Evolutionary conservation across 2,888 invertebrate species (phyloP).

Genomic region (Nebria brevicollis): DNA sequence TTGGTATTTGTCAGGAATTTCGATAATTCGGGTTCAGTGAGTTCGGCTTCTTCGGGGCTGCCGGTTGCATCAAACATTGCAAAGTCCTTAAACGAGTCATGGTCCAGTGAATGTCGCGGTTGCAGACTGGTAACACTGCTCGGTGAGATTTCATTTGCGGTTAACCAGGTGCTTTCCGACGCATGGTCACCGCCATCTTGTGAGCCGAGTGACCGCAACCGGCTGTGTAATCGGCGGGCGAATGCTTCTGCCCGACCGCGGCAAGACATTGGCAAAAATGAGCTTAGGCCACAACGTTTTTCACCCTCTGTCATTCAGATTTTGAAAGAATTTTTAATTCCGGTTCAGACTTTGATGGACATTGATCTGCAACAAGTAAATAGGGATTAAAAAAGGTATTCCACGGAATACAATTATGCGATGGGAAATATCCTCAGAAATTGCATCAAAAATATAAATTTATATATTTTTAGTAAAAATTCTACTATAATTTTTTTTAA

Average conservation of each 20-base stretch:
- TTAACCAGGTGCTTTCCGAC: constrained; percentile 59
- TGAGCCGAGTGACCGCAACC: constrained; percentile 76
- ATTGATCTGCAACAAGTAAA: constrained; percentile 48
- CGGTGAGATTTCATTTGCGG: constrained; percentile 56
- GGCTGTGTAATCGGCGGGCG: constrained; percentile 79
- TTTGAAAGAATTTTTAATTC: no score
- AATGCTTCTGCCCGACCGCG: constrained; percentile 84
- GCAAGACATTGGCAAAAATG: constrained; percentile 81
- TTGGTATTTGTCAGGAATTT: constrained; percentile 59
- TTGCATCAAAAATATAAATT: background rate
- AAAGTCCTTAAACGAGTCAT: constrained; percentile 74
- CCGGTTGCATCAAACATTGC: constrained; percentile 74
- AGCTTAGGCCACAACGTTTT: constrained; percentile 73
- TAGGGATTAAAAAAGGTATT: background rate
- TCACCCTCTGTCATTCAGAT: constrained; percentile 65
- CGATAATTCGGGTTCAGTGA: constrained; percentile 54
- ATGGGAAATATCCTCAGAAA: background rate
- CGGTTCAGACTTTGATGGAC: constrained; percentile 17
- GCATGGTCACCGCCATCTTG: constrained; percentile 59
- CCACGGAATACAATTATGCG: no score
- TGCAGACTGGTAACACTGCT: constrained; percentile 63
- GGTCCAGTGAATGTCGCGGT: constrained; percentile 62
- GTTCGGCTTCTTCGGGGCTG: constrained; percentile 71
- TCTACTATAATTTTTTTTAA: background rate
- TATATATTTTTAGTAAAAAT: background rate